Conservation (phyloP, 2,888 invertebrate genomes). For the Glyphotaelius pellucidus region DNA sequence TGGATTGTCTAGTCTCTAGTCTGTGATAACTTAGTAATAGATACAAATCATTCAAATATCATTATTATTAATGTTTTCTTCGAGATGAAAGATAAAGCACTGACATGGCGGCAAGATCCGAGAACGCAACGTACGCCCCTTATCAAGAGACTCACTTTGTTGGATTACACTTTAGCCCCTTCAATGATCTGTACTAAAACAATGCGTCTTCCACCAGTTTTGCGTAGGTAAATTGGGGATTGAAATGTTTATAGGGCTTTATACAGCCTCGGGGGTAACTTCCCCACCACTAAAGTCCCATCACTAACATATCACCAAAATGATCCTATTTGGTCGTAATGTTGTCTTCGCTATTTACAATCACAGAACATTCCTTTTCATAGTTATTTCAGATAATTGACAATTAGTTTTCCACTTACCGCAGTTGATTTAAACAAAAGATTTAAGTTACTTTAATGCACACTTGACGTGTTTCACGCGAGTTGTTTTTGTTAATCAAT, state of each 20-base stretch:
- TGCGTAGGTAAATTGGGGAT: not conserved
- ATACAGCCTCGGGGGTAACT: not conserved
- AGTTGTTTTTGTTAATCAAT: too few species aligned
- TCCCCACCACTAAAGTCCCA: not conserved
- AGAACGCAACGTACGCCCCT: not conserved
- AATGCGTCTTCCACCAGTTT: not conserved
- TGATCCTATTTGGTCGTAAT: not conserved
- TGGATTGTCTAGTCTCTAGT: too few species aligned
- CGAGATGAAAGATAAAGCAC: not conserved
- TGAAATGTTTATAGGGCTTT: not conserved
- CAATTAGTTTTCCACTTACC: too few species aligned
- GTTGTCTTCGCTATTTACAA: not conserved
- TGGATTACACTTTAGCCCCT: not conserved
- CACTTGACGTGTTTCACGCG: too few species aligned
- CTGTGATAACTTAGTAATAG: too few species aligned
- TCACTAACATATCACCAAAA: not conserved
- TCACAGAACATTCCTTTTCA: not conserved
- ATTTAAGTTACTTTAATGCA: too few species aligned
- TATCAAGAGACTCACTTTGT: not conserved
- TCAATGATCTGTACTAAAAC: not conserved
- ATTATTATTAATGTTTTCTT: too few species aligned
- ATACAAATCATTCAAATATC: too few species aligned
- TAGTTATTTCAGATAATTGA: too few species aligned
- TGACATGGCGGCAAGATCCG: not conserved
- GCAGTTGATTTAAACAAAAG: too few species aligned